A percentile compares a stretch with the other conserved stretches of the same genome.
Evolutionary conservation across 1,140 invertebrate genomes (phyloP).

Genomic region (Drosophila tropicalis): DNA sequence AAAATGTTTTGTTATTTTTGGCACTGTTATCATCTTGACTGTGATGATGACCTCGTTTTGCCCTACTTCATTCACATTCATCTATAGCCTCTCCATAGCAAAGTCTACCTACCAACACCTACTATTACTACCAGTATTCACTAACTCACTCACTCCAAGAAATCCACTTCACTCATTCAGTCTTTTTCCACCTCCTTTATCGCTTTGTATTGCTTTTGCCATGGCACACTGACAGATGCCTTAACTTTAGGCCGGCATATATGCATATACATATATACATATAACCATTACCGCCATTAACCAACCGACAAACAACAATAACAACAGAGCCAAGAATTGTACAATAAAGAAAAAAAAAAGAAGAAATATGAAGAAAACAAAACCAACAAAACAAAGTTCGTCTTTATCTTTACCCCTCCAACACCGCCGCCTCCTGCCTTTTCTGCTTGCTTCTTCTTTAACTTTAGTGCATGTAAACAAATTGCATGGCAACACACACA

Average conservation of each 20-base stretch:
- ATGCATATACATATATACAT: conserved; percentile 10
- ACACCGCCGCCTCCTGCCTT: not conserved
- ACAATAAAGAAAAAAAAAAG: conserved; percentile 12
- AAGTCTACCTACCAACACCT: not conserved
- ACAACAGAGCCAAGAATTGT: conserved; percentile 31
- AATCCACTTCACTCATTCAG: not conserved
- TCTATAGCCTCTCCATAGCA: not conserved
- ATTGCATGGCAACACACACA: conserved; percentile 40
- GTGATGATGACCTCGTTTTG: conserved; percentile 40
- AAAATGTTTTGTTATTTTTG: not conserved
- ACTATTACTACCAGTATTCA: no score
- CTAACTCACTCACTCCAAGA: not conserved
- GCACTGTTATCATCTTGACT: conserved; percentile 29
- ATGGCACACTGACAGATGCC: conserved; percentile 33
- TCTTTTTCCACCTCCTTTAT: not conserved
- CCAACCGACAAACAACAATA: conserved; percentile 19
- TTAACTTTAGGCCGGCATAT: not conserved
- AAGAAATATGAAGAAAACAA: conserved; percentile 1
- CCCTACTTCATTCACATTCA: conserved; percentile 16
- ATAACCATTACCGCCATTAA: conserved; percentile 29
- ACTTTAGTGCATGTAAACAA: conserved; percentile 55
- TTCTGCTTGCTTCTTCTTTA: conserved; percentile 12
- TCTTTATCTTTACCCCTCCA: conserved; percentile 25
- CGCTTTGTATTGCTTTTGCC: conserved; percentile 39
- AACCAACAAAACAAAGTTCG: conserved; percentile 40